Conservation (phyloP, 2,888 invertebrate genomes). For the Luperina testacea region DNA sequence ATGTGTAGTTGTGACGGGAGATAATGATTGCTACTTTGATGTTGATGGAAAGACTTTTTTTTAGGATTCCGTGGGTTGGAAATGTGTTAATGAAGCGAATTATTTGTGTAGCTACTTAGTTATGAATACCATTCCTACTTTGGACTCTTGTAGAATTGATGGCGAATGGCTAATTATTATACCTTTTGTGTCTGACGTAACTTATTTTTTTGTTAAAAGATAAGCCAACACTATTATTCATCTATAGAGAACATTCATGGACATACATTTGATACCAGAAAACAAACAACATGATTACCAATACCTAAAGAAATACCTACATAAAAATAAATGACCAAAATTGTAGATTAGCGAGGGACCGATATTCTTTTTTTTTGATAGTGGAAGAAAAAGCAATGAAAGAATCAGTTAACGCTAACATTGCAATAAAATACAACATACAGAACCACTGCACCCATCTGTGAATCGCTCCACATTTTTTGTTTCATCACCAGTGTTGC, state of each 20-base stretch:
- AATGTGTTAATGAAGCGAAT: constrained; percentile 37
- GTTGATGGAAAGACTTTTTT: constrained; percentile 53
- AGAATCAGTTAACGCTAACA: background rate
- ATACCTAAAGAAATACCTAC: background rate
- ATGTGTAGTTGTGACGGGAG: constrained; percentile 72
- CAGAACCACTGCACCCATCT: constrained; percentile 53
- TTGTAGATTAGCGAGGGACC: background rate
- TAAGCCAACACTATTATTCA: background rate
- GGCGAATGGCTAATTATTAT: background rate
- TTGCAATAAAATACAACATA: constrained; percentile 27
- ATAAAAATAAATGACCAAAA: background rate
- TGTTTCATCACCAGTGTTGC: constrained; percentile 65
- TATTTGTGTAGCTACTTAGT: constrained; percentile 26
- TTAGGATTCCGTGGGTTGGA: constrained; percentile 56
- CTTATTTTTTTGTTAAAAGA: background rate
- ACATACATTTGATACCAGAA: background rate
- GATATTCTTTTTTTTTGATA: background rate
- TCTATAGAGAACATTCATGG: background rate
- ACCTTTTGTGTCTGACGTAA: background rate
- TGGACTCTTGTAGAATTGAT: constrained; percentile 14
- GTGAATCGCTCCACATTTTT: constrained; percentile 57
- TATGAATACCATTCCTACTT: constrained; percentile 10
- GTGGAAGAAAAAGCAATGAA: background rate
- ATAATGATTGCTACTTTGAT: constrained; percentile 61
- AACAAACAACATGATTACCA: background rate